A percentile compares a stretch with the other conserved stretches of the same genome.
phyloP scores from a whole-genome alignment of 2,797 vertebrate genomes.

The Glyptemys insculpta region DNA sequence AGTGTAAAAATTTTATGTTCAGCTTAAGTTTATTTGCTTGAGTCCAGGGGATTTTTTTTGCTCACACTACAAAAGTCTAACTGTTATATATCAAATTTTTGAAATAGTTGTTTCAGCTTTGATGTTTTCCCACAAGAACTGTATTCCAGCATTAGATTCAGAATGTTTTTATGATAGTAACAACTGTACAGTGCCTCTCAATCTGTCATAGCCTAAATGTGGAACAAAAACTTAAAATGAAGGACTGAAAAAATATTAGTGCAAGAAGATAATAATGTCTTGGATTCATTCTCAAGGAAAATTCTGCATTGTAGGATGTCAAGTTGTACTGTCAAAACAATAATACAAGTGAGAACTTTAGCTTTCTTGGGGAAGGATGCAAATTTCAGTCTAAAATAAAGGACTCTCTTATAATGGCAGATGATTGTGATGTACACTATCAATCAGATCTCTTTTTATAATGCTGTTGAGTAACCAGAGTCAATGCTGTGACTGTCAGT shows the following conservation, averaged over 20 bases:
- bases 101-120: slow-evolving; percentile 54
- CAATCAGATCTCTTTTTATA: neutral
- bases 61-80: slow-evolving; percentile 37
- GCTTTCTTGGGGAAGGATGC: neutral
- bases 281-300: neutral
- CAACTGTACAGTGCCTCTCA: neutral
- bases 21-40: slow-evolving; percentile 26
- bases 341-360: neutral
- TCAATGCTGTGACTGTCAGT: neutral
- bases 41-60: slow-evolving; percentile 30
- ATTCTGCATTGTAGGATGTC: neutral
- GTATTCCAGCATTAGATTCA: slow-evolving; percentile 52
- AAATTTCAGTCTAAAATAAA: neutral
- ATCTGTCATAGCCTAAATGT: slow-evolving; percentile 17
- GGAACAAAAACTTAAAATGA: neutral
- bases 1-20: slow-evolving; percentile 24
- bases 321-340: neutral
- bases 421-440: neutral
- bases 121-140: slow-evolving; percentile 49
- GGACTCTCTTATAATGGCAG: neutral
- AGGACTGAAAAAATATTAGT: slow-evolving; percentile 19
- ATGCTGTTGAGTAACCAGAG: neutral
- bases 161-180: slow-evolving; percentile 38
- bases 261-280: neutral
- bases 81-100: neutral